A percentile compares a stretch with the other conserved stretches of the same genome.
Evolutionary conservation across 1,140 invertebrate genomes (phyloP).

Genomic region (Drosophila rhopaloa): DNA sequence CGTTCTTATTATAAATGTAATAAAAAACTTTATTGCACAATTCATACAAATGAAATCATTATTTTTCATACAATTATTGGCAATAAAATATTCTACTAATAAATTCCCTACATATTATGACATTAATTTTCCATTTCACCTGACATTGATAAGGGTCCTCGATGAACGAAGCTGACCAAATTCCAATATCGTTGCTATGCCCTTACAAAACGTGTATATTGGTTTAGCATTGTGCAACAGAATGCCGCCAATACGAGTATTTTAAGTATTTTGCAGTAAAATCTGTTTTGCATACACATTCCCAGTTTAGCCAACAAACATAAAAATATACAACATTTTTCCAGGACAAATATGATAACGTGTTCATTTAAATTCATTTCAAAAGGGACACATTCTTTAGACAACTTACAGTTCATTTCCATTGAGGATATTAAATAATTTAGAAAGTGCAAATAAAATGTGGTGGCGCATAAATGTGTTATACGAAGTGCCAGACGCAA

Average conservation of each 20-base stretch:
- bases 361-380: slow-evolving; percentile 12
- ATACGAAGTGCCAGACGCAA: slow-evolving; percentile 21
- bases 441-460: slow-evolving; percentile 37
- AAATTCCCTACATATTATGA: not conserved
- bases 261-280: slow-evolving; percentile 12
- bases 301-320: not conserved
- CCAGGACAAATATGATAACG: slow-evolving; percentile 6
- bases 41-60: too few species aligned
- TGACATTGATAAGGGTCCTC: slow-evolving; percentile 42
- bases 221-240: not conserved
- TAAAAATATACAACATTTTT: slow-evolving; percentile 6
- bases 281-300: slow-evolving; percentile 2
- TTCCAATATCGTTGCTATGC: slow-evolving; percentile 2
- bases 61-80: not conserved
- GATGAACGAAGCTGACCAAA: slow-evolving; percentile 3
- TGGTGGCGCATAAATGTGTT: slow-evolving; percentile 27
- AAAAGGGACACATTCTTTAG: slow-evolving; percentile 16
- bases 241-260: not conserved
- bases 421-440: slow-evolving; percentile 37
- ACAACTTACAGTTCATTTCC: slow-evolving; percentile 29
- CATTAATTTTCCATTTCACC: slow-evolving; percentile 3
- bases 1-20: too few species aligned
- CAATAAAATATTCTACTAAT: not conserved
- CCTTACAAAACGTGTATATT: not conserved
- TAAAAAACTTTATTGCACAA: too few species aligned